Evolutionary conservation across 2,888 invertebrate species (phyloP), one percentile per base, ranked within the genome.

Genomic region (Blomia tropicalis): DNA sequence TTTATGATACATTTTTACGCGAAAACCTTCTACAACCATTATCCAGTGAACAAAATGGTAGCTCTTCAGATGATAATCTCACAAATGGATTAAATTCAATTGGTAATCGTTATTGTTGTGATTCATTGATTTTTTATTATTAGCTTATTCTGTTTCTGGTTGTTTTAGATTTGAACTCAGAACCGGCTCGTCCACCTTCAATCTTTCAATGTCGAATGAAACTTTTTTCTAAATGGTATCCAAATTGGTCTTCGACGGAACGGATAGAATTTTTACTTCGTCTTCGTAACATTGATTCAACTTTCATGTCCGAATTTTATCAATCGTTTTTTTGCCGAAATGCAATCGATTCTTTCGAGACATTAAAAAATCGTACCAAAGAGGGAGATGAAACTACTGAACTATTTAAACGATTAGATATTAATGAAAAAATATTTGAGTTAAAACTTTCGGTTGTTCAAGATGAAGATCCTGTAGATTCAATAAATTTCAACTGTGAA

Each of bases 191-290:
- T 59, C 73, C 73, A 31, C 75, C 74, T 5, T 72, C 71, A 61
- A 73, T 75, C 30, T 74, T 74, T 66, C 71, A 74, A 67, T 75
- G 75, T 64, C 73, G 75, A 67, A 67, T 75, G 65, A 73, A 74
- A 65, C 69, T 75, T 3, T 74, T 75, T 66, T 69, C 68, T 36
- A 71, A 74, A 66, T 75, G 75, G 75, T 73, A 73, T 68, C 69
- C 70, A 30, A 65, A 66, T 3, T 75, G 75, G 75, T 70, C 70
- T 62, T 70, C 71, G 29, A 67, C 67, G 58, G 71, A 73, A 30
- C 69, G 71, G 36, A 70, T 70, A 58, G 68, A 69, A 43, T 71
- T 74, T 60, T 65, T 74, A 62, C 64, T 69, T 7, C 70, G 70
- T 65, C 67, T 74, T 7, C 70, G 70, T 62, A 68, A 69, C 41